phyloP scores from a whole-genome alignment of 2,888 invertebrate genomes.

The Trichogramma evanescens region DNA sequence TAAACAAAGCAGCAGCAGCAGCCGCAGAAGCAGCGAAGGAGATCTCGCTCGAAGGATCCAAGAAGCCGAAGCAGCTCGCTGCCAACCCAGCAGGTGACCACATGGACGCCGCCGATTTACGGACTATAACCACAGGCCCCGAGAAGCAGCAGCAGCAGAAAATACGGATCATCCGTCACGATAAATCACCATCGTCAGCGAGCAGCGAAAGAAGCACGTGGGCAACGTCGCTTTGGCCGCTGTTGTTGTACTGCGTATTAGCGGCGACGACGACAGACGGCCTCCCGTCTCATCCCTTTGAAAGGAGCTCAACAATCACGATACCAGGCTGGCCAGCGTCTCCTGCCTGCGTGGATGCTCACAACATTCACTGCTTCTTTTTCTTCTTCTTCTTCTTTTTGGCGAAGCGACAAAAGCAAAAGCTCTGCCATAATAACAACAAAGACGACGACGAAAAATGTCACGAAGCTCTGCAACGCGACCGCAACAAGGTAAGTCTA shows the following conservation, averaged over 20 bases:
- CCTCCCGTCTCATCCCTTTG: no score
- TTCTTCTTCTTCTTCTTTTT: no score
- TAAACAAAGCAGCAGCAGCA: neutral
- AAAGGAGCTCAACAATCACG: no score
- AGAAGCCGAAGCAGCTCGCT: constrained; percentile 17
- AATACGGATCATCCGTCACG: constrained; percentile 2
- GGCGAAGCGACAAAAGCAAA: no score
- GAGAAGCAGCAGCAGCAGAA: constrained; percentile 29
- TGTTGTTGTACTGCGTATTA: neutral
- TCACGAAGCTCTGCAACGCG: constrained; percentile 44
- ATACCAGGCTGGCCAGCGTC: no score
- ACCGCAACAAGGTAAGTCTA: constrained; percentile 41
- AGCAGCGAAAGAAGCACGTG: no score
- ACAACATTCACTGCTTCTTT: no score
- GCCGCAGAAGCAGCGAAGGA: constrained; percentile 15
- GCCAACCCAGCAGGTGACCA: constrained; percentile 38
- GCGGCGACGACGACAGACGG: neutral
- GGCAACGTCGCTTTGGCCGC: neutral
- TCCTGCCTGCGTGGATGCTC: no score
- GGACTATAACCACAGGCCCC: constrained; percentile 34
- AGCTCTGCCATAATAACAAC: no score
- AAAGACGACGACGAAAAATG: constrained; percentile 33
- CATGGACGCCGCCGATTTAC: constrained; percentile 42
- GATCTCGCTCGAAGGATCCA: constrained; percentile 14
- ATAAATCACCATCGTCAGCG: constrained; percentile 3